Evolutionary conservation across 2,888 invertebrate species (phyloP), one percentile per base, ranked within the genome.

Genomic region (Hypselothyrea guttata): DNA sequence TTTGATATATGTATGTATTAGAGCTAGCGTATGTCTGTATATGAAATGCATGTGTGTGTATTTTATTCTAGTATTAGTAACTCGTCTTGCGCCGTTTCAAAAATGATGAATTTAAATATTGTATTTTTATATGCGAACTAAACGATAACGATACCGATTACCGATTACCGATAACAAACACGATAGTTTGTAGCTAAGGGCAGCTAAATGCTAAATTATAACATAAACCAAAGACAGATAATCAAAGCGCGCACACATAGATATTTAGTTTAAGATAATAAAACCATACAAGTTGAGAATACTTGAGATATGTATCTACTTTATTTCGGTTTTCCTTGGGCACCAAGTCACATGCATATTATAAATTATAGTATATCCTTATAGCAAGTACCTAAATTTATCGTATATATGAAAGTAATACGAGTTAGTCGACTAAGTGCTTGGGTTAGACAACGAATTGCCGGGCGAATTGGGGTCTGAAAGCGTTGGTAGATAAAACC

Each of bases 401-500:
- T 34, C 7, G 27, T 33, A 13, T 49, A 16, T 35, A 12, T 11
- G 33, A 13, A 42, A 15, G 18, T 7, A 30, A 33, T 5, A 16
- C 12, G 30, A 45, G 37, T 38, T 69, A 72, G 54, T 48, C 53
- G 47, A 35, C 18, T 53, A 73, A 69, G 53, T 68, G 63, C 69
- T 68, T 78, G 78, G 79, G 82, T 82, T 75, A 78, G 69, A 79
- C 79, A 79, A 79, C 79, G 79, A 79, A 82, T 73, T 64, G 62
- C 59, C 57, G 59, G 63, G 73, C 59, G 47, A 54, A 33, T 16
- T 31, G 33, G 40, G 48, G 55, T 31, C 22, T 7, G 18, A 27
- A 33, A 4, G 11, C 4, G 11, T 1, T 11, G 5, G 12, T 11
- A 33, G 5, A 33, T 33, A 22, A 22, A 22, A 22, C 2, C 2